Conservation (phyloP, 2,113 vertebrate genomes). For the Psilopsiagon aurifrons region DNA sequence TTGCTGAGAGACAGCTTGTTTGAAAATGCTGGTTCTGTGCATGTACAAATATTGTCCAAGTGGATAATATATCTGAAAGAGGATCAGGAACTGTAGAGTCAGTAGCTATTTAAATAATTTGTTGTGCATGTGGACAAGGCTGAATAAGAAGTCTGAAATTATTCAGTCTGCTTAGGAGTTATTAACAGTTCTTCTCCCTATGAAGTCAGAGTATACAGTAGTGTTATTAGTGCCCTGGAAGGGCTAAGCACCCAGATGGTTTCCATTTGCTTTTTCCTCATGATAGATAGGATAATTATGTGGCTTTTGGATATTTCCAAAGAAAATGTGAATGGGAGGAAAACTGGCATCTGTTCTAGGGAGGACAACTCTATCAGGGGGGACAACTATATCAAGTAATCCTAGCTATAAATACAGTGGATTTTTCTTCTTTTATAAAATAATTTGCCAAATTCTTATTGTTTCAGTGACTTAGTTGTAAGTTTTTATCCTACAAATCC, state of each 20-base stretch:
- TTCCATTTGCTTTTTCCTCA: background rate
- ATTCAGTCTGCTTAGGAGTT: background rate
- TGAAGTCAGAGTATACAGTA: background rate
- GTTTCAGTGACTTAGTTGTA: background rate
- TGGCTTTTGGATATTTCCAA: background rate
- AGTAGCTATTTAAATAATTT: background rate
- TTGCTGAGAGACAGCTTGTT: background rate
- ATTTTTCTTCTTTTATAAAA: background rate
- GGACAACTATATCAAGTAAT: background rate
- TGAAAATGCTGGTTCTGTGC: background rate
- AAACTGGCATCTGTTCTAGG: background rate
- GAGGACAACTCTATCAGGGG: background rate
- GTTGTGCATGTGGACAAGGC: background rate
- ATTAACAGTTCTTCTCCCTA: background rate
- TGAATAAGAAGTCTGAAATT: background rate
- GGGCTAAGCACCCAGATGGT: background rate
- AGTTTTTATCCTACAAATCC: background rate
- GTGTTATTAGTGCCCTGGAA: background rate
- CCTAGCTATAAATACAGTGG: background rate
- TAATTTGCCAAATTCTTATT: background rate
- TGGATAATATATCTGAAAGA: background rate
- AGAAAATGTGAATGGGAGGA: background rate
- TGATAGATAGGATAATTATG: background rate
- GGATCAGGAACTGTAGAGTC: background rate
- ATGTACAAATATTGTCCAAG: background rate